These are phyloP conservation scores for Leucophenga maculata DNA, from an alignment of 2,888 invertebrate genomes.

Conservation along the genomic window DNA sequence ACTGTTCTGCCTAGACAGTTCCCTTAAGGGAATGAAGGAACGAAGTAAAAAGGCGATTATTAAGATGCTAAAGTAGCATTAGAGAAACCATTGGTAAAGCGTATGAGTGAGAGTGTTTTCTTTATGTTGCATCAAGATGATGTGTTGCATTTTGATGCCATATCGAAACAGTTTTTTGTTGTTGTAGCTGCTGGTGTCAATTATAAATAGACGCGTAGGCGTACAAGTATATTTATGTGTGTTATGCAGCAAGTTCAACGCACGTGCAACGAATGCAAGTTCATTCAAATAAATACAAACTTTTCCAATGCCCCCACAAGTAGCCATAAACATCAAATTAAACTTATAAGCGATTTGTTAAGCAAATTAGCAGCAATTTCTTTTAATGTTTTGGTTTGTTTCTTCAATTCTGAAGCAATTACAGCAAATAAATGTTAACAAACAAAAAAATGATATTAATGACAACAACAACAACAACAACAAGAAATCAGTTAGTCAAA, in stretches of 20 bases:
- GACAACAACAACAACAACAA: not conserved
- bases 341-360: no score
- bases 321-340: no score
- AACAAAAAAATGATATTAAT: not conserved
- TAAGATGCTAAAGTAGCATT: no score
- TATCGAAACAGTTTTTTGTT: not conserved
- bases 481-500: constrained; percentile 33
- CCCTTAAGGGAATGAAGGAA: no score
- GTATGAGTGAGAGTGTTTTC: not conserved
- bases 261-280: constrained; percentile 36
- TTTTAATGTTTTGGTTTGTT: no score
- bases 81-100: no score
- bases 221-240: not conserved
- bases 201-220: constrained; percentile 22
- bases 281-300: not conserved
- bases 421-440: constrained; percentile 47
- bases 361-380: no score
- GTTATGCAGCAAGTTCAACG: constrained; percentile 51
- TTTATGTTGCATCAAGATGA: not conserved
- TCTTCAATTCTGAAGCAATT: constrained; percentile 44
- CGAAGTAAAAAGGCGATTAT: no score
- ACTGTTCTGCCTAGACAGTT: not conserved
- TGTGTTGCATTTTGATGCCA: constrained; percentile 5
- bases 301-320: not conserved
- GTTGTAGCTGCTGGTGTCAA: not conserved